Base-by-base conservation (phyloP, 2,797 vertebrate species). In the Enteromius argenteus region DNA sequence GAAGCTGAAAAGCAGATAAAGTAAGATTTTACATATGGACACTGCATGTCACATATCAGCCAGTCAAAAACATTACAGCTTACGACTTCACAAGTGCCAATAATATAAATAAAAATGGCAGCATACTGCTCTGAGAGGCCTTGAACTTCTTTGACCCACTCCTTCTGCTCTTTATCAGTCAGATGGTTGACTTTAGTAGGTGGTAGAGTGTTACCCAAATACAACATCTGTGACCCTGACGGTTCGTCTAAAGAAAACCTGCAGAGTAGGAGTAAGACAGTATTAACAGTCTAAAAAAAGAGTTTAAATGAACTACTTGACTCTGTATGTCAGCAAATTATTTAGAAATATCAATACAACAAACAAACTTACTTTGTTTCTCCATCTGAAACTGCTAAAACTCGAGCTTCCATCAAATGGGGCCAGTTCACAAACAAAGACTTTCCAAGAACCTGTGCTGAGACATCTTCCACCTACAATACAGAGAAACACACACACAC, bases 391-490 rank as follows among this genome's bases (percentile, higher is more conserved):
- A 99, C 94, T 5, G 96, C 96, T 76, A 98, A 91, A 88, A 98
- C 94, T 82, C 97, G 95, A 79, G 98, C 97, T 94, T 99, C 98
- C 93, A 98, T 98, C 84, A 99, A 94, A 91, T 99, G 97, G 64
- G 98, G 98, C 98, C 98, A 99, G 91, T 97, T 98, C 84, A 99
- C 97, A 88, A 99, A 99, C 77, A 99, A 91, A 3, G 95, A 90
- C 76, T 95, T 97, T 27, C 97, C 98, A 84, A 99, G 95, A 8
- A 96, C 84, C 0, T 81, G 89, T 19, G 90, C 87, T 27, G 96
- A 94, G 67, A 98, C 91, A 27, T 96, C 93, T 76, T 98, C 97
- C 88, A 96, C 92, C 58, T 92, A 83, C 97, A 98, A 83, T 32
- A 56, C 14, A 19, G 49, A 69, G 6, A 66, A 73, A 86, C 51